These are phyloP conservation scores for Crocallis elinguaria DNA, from an alignment of 2,888 invertebrate species.

Conservation along the genomic window DNA sequence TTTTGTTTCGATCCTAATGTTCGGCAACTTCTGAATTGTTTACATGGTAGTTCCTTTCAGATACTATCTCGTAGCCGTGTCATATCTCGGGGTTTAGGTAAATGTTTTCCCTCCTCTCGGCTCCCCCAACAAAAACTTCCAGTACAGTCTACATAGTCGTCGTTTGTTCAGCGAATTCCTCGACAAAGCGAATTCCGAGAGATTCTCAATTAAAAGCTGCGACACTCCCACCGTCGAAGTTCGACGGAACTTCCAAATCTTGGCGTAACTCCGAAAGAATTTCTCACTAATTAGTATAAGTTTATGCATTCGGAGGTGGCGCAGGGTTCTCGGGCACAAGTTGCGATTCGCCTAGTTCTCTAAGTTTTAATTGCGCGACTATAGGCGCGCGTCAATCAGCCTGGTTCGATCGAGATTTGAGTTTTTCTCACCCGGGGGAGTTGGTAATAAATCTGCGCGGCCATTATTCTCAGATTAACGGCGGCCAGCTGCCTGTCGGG, in stretches of 20 bases:
- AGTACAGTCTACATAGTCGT: slow-evolving; percentile 61
- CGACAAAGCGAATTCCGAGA: slow-evolving; percentile 77
- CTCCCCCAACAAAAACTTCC: slow-evolving; percentile 48
- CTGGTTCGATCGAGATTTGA: slow-evolving; percentile 43
- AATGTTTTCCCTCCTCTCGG: slow-evolving; percentile 21
- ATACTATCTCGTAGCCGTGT: slow-evolving; percentile 16
- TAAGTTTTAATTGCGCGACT: slow-evolving; percentile 77
- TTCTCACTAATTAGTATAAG: slow-evolving; percentile 80
- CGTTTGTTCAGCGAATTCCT: slow-evolving; percentile 71
- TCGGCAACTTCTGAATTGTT: slow-evolving; percentile 24
- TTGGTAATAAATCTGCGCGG: slow-evolving; percentile 37
- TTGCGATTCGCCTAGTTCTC: slow-evolving; percentile 20
- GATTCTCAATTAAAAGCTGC: slow-evolving; percentile 81
- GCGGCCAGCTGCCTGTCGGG: slow-evolving; percentile 38
- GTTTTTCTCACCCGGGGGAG: slow-evolving; percentile 28
- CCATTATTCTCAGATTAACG: slow-evolving; percentile 44
- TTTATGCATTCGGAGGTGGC: slow-evolving; percentile 76
- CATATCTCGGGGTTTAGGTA: slow-evolving; percentile 25
- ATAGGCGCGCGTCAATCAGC: slow-evolving; percentile 64
- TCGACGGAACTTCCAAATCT: slow-evolving; percentile 77
- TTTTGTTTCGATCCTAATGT: slow-evolving; percentile 28
- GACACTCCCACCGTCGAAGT: slow-evolving; percentile 73
- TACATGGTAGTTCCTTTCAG: slow-evolving; percentile 21
- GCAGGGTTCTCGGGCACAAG: slow-evolving; percentile 21
- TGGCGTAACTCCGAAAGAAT: slow-evolving; percentile 75